Evolutionary conservation across 2,888 invertebrate species (phyloP).

Genomic region (Tanaodytes sp.): DNA sequence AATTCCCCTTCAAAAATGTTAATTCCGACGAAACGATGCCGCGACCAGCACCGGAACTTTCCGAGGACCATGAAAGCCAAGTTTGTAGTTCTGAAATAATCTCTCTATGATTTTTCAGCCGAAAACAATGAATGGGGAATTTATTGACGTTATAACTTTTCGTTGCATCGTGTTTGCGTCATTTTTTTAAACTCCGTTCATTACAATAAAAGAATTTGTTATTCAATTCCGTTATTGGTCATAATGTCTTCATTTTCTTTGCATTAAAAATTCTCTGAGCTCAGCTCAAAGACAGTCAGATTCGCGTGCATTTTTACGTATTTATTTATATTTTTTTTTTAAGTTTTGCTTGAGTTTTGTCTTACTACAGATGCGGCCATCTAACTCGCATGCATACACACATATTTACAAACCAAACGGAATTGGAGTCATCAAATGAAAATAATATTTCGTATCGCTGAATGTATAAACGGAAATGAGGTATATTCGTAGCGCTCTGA

Average conservation of each 20-base stretch:
- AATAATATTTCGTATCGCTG: background rate
- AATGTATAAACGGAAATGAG: slow-evolving; percentile 25
- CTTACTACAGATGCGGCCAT: too few relatives aligned
- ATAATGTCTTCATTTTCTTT: too few relatives aligned
- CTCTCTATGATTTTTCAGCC: slow-evolving; percentile 24
- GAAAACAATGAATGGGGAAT: slow-evolving; percentile 12
- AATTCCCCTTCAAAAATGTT: slow-evolving; percentile 54
- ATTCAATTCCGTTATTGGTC: too few relatives aligned
- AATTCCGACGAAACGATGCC: slow-evolving; percentile 42
- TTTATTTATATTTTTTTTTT: too few relatives aligned
- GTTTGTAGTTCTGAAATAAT: slow-evolving; percentile 33
- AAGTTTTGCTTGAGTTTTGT: too few relatives aligned
- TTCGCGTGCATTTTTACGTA: too few relatives aligned
- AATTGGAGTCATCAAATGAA: background rate
- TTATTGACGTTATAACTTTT: slow-evolving; percentile 29
- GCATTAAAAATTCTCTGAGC: too few relatives aligned
- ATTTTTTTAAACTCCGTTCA: background rate
- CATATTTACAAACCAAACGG: too few relatives aligned
- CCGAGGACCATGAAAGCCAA: slow-evolving; percentile 41
- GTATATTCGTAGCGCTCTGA: slow-evolving; percentile 58
- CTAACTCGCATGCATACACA: too few relatives aligned
- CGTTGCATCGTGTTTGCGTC: background rate
- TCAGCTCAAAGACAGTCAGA: too few relatives aligned
- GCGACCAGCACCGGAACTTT: slow-evolving; percentile 51
- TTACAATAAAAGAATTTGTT: too few relatives aligned